Conservation (phyloP, 2,113 vertebrate species). For the Gymnobelideus leadbeateri region DNA sequence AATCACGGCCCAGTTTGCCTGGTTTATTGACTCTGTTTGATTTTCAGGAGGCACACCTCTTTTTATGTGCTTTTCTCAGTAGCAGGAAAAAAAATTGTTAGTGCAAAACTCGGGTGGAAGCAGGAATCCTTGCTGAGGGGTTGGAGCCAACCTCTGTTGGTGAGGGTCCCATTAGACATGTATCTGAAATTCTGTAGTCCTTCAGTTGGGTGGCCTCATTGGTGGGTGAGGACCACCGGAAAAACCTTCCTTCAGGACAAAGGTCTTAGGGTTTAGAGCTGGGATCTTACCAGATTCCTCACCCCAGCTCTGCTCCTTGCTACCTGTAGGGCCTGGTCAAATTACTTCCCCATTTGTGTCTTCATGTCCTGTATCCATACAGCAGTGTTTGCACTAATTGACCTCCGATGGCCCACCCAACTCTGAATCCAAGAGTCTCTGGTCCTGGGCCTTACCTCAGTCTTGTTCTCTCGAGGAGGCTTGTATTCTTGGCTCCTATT, state of each 20-base stretch:
- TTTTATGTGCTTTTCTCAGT: slow-evolving; percentile 69
- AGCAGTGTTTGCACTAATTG: not conserved
- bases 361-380: not conserved
- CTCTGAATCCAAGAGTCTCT: not conserved
- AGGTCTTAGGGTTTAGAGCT: not conserved
- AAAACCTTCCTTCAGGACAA: not conserved
- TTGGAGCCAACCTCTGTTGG: slow-evolving; percentile 16
- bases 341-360: not conserved
- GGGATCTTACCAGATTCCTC: not conserved
- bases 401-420: not conserved
- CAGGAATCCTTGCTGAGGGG: slow-evolving; percentile 32
- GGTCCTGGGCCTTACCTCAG: not conserved
- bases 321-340: not conserved
- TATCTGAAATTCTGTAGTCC: slow-evolving; percentile 38
- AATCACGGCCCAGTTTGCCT: slow-evolving; percentile 32
- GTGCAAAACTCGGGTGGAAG: slow-evolving; percentile 42
- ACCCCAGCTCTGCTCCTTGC: not conserved
- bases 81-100: slow-evolving; percentile 47
- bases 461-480: slow-evolving; percentile 40
- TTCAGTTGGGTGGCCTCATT: slow-evolving; percentile 11
- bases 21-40: slow-evolving; percentile 51
- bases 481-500: slow-evolving; percentile 15
- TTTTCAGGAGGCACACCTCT: slow-evolving; percentile 69
- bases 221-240: slow-evolving; percentile 17
- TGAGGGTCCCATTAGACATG: slow-evolving; percentile 25